Conservation (phyloP, 2,888 invertebrate species). For the Geotrupes spiniger region DNA sequence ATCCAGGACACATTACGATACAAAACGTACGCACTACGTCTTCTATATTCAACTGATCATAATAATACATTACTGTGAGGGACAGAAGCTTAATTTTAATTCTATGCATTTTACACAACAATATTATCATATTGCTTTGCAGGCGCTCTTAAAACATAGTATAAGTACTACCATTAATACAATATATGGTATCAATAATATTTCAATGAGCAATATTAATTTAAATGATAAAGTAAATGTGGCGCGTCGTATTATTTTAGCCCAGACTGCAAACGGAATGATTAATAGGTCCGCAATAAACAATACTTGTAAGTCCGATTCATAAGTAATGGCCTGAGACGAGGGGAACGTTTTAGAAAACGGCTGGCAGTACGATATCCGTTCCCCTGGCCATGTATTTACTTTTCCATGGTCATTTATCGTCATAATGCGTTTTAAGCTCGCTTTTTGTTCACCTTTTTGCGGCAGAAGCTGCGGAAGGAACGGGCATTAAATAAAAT, state of each 20-base stretch:
- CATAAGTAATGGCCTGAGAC: conserved; percentile 28
- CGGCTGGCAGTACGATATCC: conserved; percentile 28
- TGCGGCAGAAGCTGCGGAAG: conserved; percentile 1
- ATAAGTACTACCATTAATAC: conserved; percentile 1
- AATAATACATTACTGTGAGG: too few species aligned
- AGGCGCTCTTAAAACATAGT: not conserved
- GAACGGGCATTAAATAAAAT: conserved; percentile 2
- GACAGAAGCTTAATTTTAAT: too few species aligned
- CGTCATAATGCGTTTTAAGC: conserved; percentile 28
- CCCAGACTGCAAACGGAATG: conserved; percentile 10
- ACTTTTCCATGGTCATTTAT: conserved; percentile 31
- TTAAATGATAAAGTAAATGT: conserved; percentile 8
- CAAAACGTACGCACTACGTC: too few species aligned
- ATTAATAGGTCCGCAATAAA: conserved; percentile 29
- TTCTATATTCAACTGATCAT: too few species aligned
- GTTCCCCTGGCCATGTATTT: conserved; percentile 29
- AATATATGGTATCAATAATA: not conserved
- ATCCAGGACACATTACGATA: too few species aligned
- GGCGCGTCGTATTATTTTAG: not conserved
- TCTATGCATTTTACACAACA: too few species aligned
- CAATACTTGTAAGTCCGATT: conserved; percentile 29
- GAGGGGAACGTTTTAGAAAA: conserved; percentile 28
- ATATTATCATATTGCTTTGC: too few species aligned
- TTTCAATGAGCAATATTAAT: conserved; percentile 7
- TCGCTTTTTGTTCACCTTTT: conserved; percentile 15